A percentile compares a stretch with the other conserved stretches of the same genome.
phyloP scores from a whole-genome alignment of 2,888 invertebrate genomes.

The Tridacna crocea region DNA sequence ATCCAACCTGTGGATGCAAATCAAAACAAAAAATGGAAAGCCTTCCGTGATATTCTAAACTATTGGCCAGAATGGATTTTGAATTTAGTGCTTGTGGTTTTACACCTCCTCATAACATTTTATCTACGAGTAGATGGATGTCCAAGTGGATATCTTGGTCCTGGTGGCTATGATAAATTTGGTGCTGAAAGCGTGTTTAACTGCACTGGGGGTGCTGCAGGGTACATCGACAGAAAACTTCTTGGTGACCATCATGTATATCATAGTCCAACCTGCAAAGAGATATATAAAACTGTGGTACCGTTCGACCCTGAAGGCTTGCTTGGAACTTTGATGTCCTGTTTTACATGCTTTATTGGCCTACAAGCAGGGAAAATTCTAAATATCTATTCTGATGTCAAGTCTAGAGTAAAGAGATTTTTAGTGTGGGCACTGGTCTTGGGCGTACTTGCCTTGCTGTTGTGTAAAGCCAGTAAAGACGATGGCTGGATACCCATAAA shows the following conservation, averaged over 20 bases:
- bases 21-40: conserved; percentile 65
- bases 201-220: conserved; percentile 95
- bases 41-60: conserved; percentile 80
- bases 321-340: conserved; percentile 87
- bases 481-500: conserved; percentile 95
- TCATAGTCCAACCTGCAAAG: conserved; percentile 87
- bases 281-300: conserved; percentile 87
- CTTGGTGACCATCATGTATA: conserved; percentile 91
- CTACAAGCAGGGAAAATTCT: conserved; percentile 90
- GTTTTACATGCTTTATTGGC: conserved; percentile 84
- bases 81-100: conserved; percentile 87
- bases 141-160: conserved; percentile 94
- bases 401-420: conserved; percentile 89
- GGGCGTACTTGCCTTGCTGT: conserved; percentile 71
- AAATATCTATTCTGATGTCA: conserved; percentile 84
- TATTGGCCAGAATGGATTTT: conserved; percentile 89
- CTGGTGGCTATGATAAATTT: conserved; percentile 89
- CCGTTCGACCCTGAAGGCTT: conserved; percentile 94
- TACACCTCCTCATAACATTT: conserved; percentile 90
- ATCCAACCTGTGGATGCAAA: conserved; percentile 70
- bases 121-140: conserved; percentile 90
- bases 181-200: conserved; percentile 80
- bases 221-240: conserved; percentile 91
- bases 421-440: conserved; percentile 88
- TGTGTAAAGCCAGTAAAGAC: conserved; percentile 86